Evolutionary conservation across 2,797 vertebrate species (phyloP), one percentile per base, ranked within the genome.

Genomic region (Bovichtus diacanthus): DNA sequence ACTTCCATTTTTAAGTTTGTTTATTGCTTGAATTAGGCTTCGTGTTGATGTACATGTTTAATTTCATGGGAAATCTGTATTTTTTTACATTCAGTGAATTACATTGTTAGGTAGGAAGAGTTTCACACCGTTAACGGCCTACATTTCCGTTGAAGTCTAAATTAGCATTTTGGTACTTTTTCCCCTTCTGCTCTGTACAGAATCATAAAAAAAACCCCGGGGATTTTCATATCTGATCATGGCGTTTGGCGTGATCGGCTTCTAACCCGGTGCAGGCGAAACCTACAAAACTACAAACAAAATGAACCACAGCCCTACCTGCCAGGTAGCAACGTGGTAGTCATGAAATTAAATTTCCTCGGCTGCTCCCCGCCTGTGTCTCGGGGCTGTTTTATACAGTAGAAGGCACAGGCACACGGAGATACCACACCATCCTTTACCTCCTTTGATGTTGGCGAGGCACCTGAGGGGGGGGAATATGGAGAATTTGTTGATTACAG

Each of bases 371-470:
- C 81, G 86, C 87, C 71, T 82, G 87, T 81, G 80, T 93, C 90
- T 90, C 2, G 84, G 89, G 91, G 88, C 83, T 83, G 80, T 73
- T 87, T 85, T 27, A 70, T 83, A 91, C 88, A 89, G 87, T 80
- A 86, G 70, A 82, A 80, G 79, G 82, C 73, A 64, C 86, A 82
- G 86, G 87, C 83, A 43, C 81, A 80, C 80, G 70, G 84, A 92
- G 91, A 94, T 91, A 92, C 87, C 88, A 87, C 86, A 51, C 88
- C 88, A 89, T 78, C 88, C 83, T 90, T 90, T 84, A 75, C 73
- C 70, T 71, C 63, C 92, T 94, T 94, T 94, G 93, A 94, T 92
- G 93, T 94, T 61, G 55, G 78, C 62, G 78, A 81, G 86, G 76
- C 88, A 84, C 90, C 91, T 80, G 74, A 78, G 87, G 89, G 85